Conservation (phyloP, 2,113 vertebrate genomes). For the Strix uralensis region DNA sequence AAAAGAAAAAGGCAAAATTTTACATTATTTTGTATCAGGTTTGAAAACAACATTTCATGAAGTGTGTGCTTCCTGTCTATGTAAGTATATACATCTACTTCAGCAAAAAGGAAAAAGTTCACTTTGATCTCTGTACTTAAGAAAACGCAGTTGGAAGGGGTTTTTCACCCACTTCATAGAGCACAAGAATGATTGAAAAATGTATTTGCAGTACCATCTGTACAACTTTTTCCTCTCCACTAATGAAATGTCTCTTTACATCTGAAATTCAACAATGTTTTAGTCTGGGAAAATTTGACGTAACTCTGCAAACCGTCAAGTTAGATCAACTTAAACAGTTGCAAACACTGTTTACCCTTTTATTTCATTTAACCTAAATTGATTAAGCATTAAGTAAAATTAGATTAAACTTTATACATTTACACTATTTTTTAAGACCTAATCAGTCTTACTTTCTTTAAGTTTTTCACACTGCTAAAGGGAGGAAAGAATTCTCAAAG, state of each 20-base stretch:
- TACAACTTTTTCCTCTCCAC: neutral
- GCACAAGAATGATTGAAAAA: neutral
- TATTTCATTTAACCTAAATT: neutral
- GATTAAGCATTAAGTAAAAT: neutral
- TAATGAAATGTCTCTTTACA: neutral
- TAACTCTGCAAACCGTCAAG: neutral
- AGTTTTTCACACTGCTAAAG: neutral
- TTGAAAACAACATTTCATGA: neutral
- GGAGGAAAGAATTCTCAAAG: neutral
- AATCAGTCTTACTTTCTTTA: neutral
- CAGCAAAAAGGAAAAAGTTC: neutral
- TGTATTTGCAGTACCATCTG: neutral
- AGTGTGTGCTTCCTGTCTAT: neutral
- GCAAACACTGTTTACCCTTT: neutral
- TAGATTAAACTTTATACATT: neutral
- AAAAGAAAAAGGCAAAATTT: neutral
- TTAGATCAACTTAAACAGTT: neutral
- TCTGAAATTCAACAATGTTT: neutral
- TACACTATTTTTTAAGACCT: neutral
- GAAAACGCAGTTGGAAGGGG: neutral
- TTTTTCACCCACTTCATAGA: neutral
- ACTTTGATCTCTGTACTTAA: neutral
- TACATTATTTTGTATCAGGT: neutral
- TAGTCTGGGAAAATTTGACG: neutral
- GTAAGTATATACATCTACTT: neutral